These are phyloP conservation scores for Himalopsyche tibetana DNA, from an alignment of 2,888 invertebrate species.

Conservation along the genomic window DNA sequence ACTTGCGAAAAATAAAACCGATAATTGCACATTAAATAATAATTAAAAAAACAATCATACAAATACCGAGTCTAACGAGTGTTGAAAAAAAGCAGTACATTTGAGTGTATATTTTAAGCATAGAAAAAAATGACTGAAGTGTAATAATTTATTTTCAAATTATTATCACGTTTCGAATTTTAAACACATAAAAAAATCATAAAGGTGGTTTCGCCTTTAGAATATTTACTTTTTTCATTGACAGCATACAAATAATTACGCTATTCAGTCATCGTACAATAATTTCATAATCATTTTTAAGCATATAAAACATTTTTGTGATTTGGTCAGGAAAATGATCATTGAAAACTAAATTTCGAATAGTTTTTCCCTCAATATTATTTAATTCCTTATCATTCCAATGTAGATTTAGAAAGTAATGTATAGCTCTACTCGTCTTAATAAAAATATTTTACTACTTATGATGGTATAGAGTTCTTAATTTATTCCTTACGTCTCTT, in stretches of 20 bases:
- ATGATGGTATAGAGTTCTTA: constrained; percentile 59
- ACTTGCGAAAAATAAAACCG: not conserved
- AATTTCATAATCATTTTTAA: constrained; percentile 37
- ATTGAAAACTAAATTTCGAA: constrained; percentile 44
- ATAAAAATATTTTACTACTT: constrained; percentile 65
- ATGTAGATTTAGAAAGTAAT: constrained; percentile 59
- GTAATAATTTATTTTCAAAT: constrained; percentile 17
- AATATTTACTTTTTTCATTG: constrained; percentile 14
- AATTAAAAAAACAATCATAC: not conserved
- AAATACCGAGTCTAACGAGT: not conserved
- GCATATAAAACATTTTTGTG: constrained; percentile 38
- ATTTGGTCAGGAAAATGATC: constrained; percentile 45
- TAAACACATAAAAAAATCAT: not conserved
- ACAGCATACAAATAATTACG: constrained; percentile 43
- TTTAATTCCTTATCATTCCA: constrained; percentile 43
- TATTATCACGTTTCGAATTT: constrained; percentile 14
- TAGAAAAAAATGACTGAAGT: constrained; percentile 40
- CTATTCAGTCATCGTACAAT: constrained; percentile 40
- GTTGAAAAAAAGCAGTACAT: constrained; percentile 27
- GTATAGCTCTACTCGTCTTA: constrained; percentile 54
- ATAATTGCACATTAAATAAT: constrained; percentile 29
- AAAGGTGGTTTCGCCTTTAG: constrained; percentile 33
- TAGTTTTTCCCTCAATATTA: constrained; percentile 22
- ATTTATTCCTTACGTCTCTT: constrained; percentile 52
- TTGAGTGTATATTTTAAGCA: constrained; percentile 29